A percentile compares a stretch with the other conserved stretches of the same genome.
Evolutionary conservation across 2,888 invertebrate genomes (phyloP).

Genomic region (Tillus elongatus): DNA sequence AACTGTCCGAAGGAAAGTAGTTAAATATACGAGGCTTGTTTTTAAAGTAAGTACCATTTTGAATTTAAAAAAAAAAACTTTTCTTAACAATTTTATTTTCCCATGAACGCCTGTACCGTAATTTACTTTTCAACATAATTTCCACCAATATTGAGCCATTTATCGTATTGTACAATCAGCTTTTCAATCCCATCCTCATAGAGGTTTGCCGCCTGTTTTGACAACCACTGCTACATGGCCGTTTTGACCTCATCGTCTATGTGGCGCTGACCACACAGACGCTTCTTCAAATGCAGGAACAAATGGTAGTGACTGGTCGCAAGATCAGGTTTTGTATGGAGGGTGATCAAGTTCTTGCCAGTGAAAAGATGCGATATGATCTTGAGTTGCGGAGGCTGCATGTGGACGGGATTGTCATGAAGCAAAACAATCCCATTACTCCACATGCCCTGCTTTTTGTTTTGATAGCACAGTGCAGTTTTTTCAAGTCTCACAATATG

Average conservation of each 20-base stretch:
- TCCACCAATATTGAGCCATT: background rate
- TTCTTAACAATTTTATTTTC: slow-evolving; percentile 1
- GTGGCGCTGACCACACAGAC: slow-evolving; percentile 7
- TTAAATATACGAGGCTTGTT: no score
- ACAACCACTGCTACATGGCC: background rate
- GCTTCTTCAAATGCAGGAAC: slow-evolving; percentile 9
- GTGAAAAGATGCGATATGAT: slow-evolving; percentile 4
- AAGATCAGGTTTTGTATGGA: slow-evolving; percentile 14
- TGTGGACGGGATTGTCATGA: slow-evolving; percentile 7
- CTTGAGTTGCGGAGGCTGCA: background rate
- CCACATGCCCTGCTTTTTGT: slow-evolving; percentile 7
- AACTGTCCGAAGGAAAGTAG: no score
- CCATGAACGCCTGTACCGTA: background rate
- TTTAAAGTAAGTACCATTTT: no score
- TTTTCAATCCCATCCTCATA: background rate
- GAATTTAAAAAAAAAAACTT: no score
- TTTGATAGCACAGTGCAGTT: background rate
- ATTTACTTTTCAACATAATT: slow-evolving; percentile 1
- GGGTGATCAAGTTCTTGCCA: slow-evolving; percentile 14
- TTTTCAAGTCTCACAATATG: slow-evolving; percentile 2
- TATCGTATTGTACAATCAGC: background rate
- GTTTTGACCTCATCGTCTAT: slow-evolving; percentile 2
- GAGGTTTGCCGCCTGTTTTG: background rate
- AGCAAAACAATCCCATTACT: slow-evolving; percentile 1
- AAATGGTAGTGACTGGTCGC: slow-evolving; percentile 14